Percentiles rank a stretch among this genome's conserved stretches.
Conservation (phyloP, 2,888 invertebrate species). For the Gari tellinella region DNA sequence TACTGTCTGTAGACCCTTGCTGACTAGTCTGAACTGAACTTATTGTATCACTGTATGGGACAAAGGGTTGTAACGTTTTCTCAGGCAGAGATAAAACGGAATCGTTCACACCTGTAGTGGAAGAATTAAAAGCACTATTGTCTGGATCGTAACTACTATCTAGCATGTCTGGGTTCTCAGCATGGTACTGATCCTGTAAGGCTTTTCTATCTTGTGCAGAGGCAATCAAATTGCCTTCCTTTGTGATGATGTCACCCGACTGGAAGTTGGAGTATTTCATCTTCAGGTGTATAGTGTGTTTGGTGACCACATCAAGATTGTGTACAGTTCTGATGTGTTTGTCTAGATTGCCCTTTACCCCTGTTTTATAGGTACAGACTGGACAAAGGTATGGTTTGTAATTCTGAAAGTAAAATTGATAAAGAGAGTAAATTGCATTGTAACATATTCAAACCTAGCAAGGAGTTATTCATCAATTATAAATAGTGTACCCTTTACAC, state of each 20-base stretch:
- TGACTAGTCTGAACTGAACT: too few relatives aligned
- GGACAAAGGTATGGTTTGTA: slow-evolving; percentile 60
- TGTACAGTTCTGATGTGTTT: slow-evolving; percentile 64
- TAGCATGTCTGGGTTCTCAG: background rate
- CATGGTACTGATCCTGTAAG: slow-evolving; percentile 13
- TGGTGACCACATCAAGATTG: slow-evolving; percentile 56
- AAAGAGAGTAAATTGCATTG: slow-evolving; percentile 4
- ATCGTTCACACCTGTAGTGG: too few relatives aligned
- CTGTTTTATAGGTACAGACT: slow-evolving; percentile 57
- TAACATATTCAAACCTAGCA: background rate
- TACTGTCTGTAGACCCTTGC: too few relatives aligned
- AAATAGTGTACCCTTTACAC: slow-evolving; percentile 58
- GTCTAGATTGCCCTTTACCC: slow-evolving; percentile 63
- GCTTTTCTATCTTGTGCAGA: slow-evolving; percentile 41
- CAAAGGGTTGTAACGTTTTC: too few relatives aligned
- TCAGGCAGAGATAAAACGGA: too few relatives aligned
- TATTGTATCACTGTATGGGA: too few relatives aligned
- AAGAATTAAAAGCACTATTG: too few relatives aligned
- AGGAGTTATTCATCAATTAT: background rate
- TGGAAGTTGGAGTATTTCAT: slow-evolving; percentile 59
- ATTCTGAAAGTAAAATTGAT: slow-evolving; percentile 40
- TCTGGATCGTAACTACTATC: too few relatives aligned
- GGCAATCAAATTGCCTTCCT: slow-evolving; percentile 48
- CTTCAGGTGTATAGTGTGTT: slow-evolving; percentile 57
- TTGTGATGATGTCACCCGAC: slow-evolving; percentile 57